Conservation (phyloP, 2,797 vertebrate genomes). For the Rhincodon typus region DNA sequence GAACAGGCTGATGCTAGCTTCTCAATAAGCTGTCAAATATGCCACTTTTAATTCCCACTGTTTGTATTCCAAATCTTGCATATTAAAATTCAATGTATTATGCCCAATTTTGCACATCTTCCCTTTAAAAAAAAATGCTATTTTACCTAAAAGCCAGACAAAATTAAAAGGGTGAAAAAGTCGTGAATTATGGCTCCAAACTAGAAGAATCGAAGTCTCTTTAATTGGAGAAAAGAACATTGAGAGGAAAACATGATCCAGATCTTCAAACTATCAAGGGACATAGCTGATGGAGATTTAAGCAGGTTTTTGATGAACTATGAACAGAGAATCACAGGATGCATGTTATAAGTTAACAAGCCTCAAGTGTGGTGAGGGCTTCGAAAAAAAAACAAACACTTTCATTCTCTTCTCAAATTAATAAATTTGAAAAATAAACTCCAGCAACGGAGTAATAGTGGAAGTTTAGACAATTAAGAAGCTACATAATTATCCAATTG, state of each 20-base stretch:
- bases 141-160: neutral
- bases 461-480: neutral
- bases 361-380: neutral
- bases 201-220: neutral
- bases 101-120: neutral
- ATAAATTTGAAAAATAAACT: conserved; percentile 16
- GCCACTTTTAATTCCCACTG: neutral
- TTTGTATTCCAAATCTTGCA: neutral
- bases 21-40: neutral
- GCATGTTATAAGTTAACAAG: conserved; percentile 25
- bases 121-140: neutral
- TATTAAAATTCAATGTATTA: neutral
- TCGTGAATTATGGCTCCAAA: neutral
- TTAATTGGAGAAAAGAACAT: conserved; percentile 13
- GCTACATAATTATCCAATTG: neutral
- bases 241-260: neutral
- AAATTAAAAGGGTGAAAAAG: neutral
- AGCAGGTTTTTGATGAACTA: neutral
- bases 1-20: neutral
- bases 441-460: neutral
- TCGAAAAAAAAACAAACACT: neutral
- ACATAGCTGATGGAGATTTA: neutral
- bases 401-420: conserved; percentile 12
- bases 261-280: neutral
- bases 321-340: neutral